A percentile compares a stretch with the other conserved stretches of the same genome.
These are phyloP conservation scores for Coturnix japonica DNA, from an alignment of 2,113 vertebrate genomes.

Conservation along the genomic window DNA sequence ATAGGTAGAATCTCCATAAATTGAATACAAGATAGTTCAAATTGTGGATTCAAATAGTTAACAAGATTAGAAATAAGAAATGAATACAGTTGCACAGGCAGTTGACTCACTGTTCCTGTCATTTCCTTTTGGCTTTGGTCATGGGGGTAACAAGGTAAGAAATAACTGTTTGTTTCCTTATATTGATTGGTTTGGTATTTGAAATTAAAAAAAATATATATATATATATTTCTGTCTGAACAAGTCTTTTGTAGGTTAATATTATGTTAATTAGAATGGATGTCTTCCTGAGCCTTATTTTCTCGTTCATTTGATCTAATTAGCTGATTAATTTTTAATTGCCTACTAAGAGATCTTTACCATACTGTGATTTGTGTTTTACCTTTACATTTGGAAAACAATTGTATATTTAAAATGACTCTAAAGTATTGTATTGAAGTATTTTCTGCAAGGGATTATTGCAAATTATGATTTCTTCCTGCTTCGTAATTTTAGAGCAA, in stretches of 20 bases:
- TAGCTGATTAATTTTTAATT: slow-evolving; percentile 68
- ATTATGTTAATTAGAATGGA: slow-evolving; percentile 55
- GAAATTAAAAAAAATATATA: too few species aligned
- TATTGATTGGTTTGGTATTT: slow-evolving; percentile 50
- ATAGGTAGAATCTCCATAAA: neutral
- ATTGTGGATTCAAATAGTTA: slow-evolving; percentile 17
- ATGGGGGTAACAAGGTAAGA: slow-evolving; percentile 65
- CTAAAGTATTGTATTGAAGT: neutral
- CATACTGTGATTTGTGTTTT: slow-evolving; percentile 54
- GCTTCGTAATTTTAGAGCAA: slow-evolving; percentile 30
- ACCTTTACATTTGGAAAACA: slow-evolving; percentile 53
- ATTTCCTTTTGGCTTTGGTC: slow-evolving; percentile 65
- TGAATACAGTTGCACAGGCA: slow-evolving; percentile 15
- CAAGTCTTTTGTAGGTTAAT: slow-evolving; percentile 57
- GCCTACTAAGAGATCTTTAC: slow-evolving; percentile 51
- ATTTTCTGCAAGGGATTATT: slow-evolving; percentile 2
- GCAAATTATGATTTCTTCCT: slow-evolving; percentile 43
- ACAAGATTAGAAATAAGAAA: slow-evolving; percentile 51
- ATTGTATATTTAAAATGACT: neutral
- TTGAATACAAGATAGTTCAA: neutral
- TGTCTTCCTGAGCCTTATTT: slow-evolving; percentile 66
- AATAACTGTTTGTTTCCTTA: slow-evolving; percentile 55
- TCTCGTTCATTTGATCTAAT: slow-evolving; percentile 60
- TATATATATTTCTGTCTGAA: slow-evolving; percentile 26
- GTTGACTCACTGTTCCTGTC: slow-evolving; percentile 24